Evolutionary conservation across 2,113 vertebrate species (phyloP), one percentile per base, ranked within the genome.

Genomic region (Eulemur rufifrons): DNA sequence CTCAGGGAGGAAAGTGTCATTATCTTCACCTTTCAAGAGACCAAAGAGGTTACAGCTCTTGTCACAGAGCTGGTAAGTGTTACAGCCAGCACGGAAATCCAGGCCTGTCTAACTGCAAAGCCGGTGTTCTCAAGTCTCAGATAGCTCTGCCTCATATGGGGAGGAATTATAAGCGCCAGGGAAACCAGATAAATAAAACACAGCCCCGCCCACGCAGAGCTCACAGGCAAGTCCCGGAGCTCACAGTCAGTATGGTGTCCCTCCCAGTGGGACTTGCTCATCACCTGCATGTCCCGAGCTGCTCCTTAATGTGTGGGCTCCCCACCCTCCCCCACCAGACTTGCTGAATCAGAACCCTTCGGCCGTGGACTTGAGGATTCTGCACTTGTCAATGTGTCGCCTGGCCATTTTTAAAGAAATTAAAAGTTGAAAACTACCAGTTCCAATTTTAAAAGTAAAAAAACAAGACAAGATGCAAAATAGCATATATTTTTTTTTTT

Each of bases 381-480:
- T 64, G 8, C 14, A 45, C 45, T 82, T 94, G 68, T 21, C 29
- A 80, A 63, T 68, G 12, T 42, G 37, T 89, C 13, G 3, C 29
- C 15, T 39, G 4, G 3, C 25, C 29, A 59, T 73, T 69, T 50
- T 82, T 83, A 80, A 89, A 59, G 50, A 27, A 93, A 95, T 95
- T 90, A 90, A 80, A 95, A 83, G 21, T 47, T 86, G 78, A 89
- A 81, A 97, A 83, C 32, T 69, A 93, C 61, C 61, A n/a, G 42
- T 76, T 91, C 93, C 47, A 95, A 86, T 47, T 81, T 95, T 84
- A 86, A 87, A 95, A 91, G 39, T 45, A 54, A 73, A 89, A 94
- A 96, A 68, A 34, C 34, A 95, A 74, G 69, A 71, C 12, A 71
- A 59, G 81, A 88, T 77, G 96, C 81, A 69, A 77, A 78, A 86